Conservation (phyloP, 1,140 invertebrate genomes). For the Cardiocondyla obscurior region DNA sequence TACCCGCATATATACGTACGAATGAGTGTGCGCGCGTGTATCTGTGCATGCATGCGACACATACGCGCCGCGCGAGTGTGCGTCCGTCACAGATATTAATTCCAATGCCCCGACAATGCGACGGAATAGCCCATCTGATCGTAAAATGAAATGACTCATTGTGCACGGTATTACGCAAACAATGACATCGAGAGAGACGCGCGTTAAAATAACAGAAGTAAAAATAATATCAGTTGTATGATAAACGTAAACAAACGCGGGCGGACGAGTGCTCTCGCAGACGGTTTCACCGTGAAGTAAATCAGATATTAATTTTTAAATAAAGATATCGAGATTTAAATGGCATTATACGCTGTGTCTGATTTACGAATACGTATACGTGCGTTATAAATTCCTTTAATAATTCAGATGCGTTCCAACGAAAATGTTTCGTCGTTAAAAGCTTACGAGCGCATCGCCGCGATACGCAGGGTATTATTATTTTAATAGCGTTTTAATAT, state of each 20-base stretch:
- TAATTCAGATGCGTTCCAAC: neutral
- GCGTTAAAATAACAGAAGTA: neutral
- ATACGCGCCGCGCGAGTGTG: neutral
- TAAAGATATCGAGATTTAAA: neutral
- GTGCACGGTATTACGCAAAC: neutral
- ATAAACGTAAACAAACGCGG: neutral
- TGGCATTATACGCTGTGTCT: neutral
- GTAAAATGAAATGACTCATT: conserved; percentile 44
- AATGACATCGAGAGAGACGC: conserved; percentile 14
- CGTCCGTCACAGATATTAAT: conserved; percentile 33
- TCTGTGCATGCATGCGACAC: neutral
- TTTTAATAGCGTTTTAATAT: conserved; percentile 38
- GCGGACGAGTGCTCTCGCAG: neutral
- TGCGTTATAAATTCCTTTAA: neutral
- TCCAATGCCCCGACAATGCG: neutral
- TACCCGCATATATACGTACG: neutral
- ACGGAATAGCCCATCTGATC: neutral
- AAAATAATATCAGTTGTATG: neutral
- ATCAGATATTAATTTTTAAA: neutral
- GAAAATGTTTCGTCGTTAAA: neutral
- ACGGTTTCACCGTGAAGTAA: neutral
- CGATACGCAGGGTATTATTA: neutral
- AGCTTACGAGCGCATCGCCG: neutral
- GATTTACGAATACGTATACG: neutral
- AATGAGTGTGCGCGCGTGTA: neutral